Percentiles rank a stretch among this genome's conserved stretches.
Evolutionary conservation across 2,888 invertebrate species (phyloP).

Genomic region (Keiferia lycopersicella): DNA sequence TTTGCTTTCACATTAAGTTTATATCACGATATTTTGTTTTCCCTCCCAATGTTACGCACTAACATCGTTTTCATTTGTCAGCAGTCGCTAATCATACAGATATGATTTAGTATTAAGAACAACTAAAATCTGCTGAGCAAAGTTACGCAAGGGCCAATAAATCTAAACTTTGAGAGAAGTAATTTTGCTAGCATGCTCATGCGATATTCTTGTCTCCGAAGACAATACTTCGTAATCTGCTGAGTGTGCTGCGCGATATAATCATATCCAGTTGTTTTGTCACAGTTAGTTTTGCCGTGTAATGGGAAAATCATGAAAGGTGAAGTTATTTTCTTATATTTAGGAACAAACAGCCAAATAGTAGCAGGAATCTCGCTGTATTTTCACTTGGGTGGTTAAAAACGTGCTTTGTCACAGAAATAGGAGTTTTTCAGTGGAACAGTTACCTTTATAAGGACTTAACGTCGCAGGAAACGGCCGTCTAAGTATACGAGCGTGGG

Average conservation of each 20-base stretch:
- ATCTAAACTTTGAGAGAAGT: conserved; percentile 76
- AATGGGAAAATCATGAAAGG: conserved; percentile 53
- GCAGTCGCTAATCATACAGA: conserved; percentile 63
- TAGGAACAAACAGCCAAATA: conserved; percentile 47
- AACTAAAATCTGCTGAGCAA: conserved; percentile 65
- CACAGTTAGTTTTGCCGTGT: conserved; percentile 45
- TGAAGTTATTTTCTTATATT: conserved; percentile 44
- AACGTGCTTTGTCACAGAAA: conserved; percentile 70
- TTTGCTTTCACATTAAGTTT: background rate
- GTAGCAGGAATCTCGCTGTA: conserved; percentile 57
- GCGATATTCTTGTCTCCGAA: conserved; percentile 64
- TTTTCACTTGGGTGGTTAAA: conserved; percentile 68
- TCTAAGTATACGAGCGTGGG: conserved; percentile 73
- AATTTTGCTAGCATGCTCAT: conserved; percentile 71
- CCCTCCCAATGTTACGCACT: conserved; percentile 34
- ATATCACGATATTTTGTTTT: conserved; percentile 15
- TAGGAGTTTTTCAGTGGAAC: conserved; percentile 74
- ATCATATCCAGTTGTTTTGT: conserved; percentile 61
- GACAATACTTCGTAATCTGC: conserved; percentile 67
- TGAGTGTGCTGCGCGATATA: conserved; percentile 60
- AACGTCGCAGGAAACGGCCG: conserved; percentile 75
- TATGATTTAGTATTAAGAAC: conserved; percentile 75
- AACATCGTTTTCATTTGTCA: conserved; percentile 58
- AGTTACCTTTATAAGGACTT: conserved; percentile 77
- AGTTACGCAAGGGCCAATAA: conserved; percentile 73